Evolutionary conservation across 2,113 vertebrate genomes (phyloP).

Genomic region (Lasiurus borealis): DNA sequence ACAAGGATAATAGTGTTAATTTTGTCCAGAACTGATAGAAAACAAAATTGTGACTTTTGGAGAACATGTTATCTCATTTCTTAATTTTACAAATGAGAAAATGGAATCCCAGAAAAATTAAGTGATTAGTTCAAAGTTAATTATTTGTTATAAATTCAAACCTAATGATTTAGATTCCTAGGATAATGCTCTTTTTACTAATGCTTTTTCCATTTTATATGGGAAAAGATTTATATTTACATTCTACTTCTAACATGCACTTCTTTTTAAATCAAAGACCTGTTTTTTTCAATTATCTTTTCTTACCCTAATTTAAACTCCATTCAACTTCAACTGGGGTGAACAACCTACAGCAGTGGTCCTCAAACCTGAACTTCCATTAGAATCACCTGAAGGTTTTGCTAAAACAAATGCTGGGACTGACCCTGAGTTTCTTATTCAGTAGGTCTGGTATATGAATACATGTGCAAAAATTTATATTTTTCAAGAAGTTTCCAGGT

Average conservation of each 20-base stretch:
- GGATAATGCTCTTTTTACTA: not conserved
- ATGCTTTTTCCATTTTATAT: not conserved
- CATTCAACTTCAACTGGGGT: not conserved
- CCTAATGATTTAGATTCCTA: not conserved
- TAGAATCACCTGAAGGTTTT: not conserved
- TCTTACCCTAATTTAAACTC: not conserved
- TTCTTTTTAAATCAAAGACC: constrained; percentile 8
- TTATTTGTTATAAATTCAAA: constrained; percentile 34
- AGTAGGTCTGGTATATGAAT: not conserved
- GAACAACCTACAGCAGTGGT: not conserved
- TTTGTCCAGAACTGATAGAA: constrained; percentile 39
- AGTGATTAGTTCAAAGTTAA: not conserved
- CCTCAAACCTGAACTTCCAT: not conserved
- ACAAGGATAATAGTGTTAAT: not conserved
- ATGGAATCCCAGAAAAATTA: not conserved
- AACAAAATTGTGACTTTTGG: constrained; percentile 36
- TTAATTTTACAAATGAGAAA: constrained; percentile 32
- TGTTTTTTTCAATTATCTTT: constrained; percentile 22
- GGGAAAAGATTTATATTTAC: not conserved
- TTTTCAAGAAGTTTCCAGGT: not conserved
- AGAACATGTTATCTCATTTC: not conserved
- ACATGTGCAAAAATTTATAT: not conserved
- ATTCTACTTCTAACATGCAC: not conserved
- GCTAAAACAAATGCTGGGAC: not conserved
- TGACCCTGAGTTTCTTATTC: not conserved